Conservation (phyloP, 2,113 vertebrate species). For the Gadus macrocephalus region DNA sequence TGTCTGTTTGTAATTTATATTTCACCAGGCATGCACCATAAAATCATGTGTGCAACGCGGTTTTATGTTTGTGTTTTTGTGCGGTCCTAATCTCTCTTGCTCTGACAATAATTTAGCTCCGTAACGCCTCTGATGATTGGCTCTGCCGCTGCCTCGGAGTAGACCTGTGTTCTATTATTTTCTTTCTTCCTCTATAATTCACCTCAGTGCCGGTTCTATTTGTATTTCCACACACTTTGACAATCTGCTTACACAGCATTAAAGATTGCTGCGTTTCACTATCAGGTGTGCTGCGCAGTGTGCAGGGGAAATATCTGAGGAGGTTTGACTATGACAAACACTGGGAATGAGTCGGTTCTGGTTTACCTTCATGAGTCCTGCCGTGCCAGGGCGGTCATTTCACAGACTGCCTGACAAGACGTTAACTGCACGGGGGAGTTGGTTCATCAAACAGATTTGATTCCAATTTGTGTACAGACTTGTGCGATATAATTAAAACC, state of each 20-base stretch:
- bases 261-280: constrained; percentile 44
- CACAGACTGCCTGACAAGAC: too few relatives aligned
- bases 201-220: constrained; percentile 45
- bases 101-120: constrained; percentile 43
- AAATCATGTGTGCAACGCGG: neutral
- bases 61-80: neutral
- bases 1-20: too few relatives aligned
- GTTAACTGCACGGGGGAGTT: too few relatives aligned
- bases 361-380: neutral
- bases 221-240: constrained; percentile 37
- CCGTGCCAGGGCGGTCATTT: too few relatives aligned
- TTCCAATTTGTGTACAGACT: too few relatives aligned
- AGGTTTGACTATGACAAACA: constrained; percentile 35
- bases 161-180: neutral
- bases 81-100: constrained; percentile 1
- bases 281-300: constrained; percentile 45
- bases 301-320: constrained; percentile 21
- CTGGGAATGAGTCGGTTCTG: neutral
- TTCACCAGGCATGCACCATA: too few relatives aligned
- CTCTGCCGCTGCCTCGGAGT: constrained; percentile 45
- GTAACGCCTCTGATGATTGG: constrained; percentile 34
- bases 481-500: too few relatives aligned
- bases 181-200: constrained; percentile 41
- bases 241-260: constrained; percentile 50
- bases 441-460: too few relatives aligned